Percentiles rank a stretch among this genome's conserved stretches.
These are phyloP conservation scores for Thera obeliscata DNA, from an alignment of 2,888 invertebrate genomes.

Conservation along the genomic window DNA sequence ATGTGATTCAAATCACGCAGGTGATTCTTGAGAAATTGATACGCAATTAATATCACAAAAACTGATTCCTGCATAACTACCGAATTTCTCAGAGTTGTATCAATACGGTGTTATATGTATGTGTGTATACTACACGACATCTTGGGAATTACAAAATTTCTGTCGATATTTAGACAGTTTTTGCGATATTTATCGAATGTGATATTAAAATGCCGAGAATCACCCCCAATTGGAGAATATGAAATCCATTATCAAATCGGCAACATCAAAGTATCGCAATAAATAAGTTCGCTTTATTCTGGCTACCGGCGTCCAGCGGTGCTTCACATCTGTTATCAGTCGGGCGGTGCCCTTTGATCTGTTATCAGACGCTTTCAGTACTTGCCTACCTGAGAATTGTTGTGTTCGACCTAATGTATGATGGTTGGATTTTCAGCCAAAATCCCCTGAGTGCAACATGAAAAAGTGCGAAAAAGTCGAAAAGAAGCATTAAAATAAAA, in stretches of 20 bases:
- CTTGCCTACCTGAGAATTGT: constrained; percentile 71
- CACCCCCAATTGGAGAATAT: constrained; percentile 21
- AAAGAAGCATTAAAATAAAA: no score
- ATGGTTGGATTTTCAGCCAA: no score
- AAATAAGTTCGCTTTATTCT: constrained; percentile 58
- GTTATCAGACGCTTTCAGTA: constrained; percentile 68
- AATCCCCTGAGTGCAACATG: no score
- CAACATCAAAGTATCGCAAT: constrained; percentile 62
- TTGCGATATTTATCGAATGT: background rate
- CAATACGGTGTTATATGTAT: no score
- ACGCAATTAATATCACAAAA: no score
- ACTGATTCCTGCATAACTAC: no score
- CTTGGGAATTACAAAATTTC: no score
- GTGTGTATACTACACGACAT: no score
- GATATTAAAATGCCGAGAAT: background rate
- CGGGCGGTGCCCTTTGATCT: constrained; percentile 63
- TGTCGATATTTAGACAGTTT: background rate
- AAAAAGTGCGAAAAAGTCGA: no score
- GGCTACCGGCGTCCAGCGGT: constrained; percentile 69
- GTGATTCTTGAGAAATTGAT: no score
- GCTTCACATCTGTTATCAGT: constrained; percentile 64
- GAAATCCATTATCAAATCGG: constrained; percentile 53
- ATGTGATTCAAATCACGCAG: no score
- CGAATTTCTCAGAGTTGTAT: no score
- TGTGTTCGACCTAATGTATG: constrained; percentile 9